Base-by-base conservation (phyloP, 2,113 vertebrate genomes). In the Psephotus haematonotus region DNA sequence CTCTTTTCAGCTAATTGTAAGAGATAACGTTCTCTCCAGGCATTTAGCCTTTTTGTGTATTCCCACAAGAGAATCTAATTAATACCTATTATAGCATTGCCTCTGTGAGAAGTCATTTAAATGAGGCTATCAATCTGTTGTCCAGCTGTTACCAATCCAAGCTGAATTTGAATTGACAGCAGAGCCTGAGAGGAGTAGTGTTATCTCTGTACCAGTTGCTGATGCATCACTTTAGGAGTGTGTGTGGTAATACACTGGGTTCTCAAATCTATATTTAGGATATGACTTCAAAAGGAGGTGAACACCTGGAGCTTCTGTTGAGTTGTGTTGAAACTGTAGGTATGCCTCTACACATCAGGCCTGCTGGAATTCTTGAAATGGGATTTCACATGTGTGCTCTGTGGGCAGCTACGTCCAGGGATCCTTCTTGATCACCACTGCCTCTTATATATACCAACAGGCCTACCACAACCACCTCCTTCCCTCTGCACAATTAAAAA, bases 141-240 rank as follows among this genome's bases (percentile, higher is more conserved):
- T 92, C 95, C 86, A 84, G 88, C 91, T 92, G 88, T 92, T 97
- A 84, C 62, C 72, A 81, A 89, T 92, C 52, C 77, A 94, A 86
- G 70, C 62, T 69, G 86, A 92, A 76, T 92, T 92, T 82, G 77
- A 94, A 93, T 59, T 84, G 80, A 92, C 91, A 92, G 44, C 77
- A 79, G 55, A 86, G 44, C 39, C 47, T 62, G 69, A 76, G 62
- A 88, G 49, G 49, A 86, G 65, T 49, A 89, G 77, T 72, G 88
- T 89, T 91, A 84, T 72, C 74, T 80, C 44, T 78, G 86, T 88
- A 82, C 33, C 5, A 1, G 60, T 82, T 94, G 95, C 59, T 92
- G 53, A 91, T 69, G 19, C 57, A 69, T 72, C 25, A 29, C 44
- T 95, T 94, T 72, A 71, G 69, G 94, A 90, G 27, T 9, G 3